Evolutionary conservation across 35 echinoderm and acorn worm species (phyloP).

Genomic region (Chiridota heheva): DNA sequence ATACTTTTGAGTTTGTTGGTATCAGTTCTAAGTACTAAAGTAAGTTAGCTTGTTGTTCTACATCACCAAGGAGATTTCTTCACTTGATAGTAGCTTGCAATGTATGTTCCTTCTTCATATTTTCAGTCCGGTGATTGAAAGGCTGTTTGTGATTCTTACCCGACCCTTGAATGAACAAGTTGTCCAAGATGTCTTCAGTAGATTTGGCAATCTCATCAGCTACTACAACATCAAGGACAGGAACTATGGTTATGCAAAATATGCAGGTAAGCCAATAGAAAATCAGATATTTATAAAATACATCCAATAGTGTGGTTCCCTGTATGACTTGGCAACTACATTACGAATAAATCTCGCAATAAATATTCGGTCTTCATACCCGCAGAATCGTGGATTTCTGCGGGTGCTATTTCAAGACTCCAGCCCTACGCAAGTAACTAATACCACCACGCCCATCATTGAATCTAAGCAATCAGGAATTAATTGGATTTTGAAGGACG

Average conservation of each 20-base stretch:
- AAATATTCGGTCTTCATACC: too few relatives aligned
- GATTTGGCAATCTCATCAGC: slow-evolving; percentile 76
- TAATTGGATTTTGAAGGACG: too few relatives aligned
- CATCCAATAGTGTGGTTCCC: background rate
- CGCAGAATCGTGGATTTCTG: too few relatives aligned
- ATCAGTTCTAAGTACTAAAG: too few relatives aligned
- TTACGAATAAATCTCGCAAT: too few relatives aligned
- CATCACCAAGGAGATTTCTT: background rate
- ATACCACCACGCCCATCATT: too few relatives aligned
- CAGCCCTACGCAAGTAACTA: too few relatives aligned
- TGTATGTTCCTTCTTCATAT: background rate
- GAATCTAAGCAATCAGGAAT: too few relatives aligned
- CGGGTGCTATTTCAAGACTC: too few relatives aligned
- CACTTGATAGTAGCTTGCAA: background rate
- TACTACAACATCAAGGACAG: slow-evolving; percentile 65
- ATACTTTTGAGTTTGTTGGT: too few relatives aligned
- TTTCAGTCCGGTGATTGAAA: slow-evolving; percentile 62
- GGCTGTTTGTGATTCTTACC: slow-evolving; percentile 68
- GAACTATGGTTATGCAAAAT: slow-evolving; percentile 87
- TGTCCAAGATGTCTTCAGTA: slow-evolving; percentile 62
- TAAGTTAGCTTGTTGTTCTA: background rate
- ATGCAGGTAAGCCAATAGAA: slow-evolving; percentile 53
- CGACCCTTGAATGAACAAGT: slow-evolving; percentile 46
- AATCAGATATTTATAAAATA: too few relatives aligned
- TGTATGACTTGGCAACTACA: too few relatives aligned